Conservation (phyloP, 2,113 vertebrate species). For the Ochotona curzoniae region DNA sequence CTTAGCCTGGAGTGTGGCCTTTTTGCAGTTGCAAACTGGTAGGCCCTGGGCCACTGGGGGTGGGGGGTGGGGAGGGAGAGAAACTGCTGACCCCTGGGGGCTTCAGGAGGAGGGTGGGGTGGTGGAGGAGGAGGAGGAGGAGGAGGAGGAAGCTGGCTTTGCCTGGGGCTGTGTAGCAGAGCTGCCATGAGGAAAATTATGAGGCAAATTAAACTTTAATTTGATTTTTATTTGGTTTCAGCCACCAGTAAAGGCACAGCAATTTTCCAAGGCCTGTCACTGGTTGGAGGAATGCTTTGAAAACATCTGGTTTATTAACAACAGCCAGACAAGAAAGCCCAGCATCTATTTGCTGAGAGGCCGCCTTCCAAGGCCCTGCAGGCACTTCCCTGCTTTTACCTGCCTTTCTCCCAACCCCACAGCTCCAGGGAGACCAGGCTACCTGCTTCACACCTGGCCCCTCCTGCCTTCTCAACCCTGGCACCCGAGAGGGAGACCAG, state of each 20-base stretch:
- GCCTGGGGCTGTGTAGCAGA: constrained; percentile 37
- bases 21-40: neutral
- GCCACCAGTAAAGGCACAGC: constrained; percentile 68
- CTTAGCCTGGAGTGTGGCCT: neutral
- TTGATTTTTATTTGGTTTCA: constrained; percentile 80
- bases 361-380: constrained; percentile 5
- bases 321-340: constrained; percentile 28
- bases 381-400: neutral
- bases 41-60: neutral
- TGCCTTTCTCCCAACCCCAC: neutral
- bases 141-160: neutral
- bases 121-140: neutral
- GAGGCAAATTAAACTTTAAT: constrained; percentile 79
- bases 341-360: neutral
- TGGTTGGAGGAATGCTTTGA: constrained; percentile 59
- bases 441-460: constrained; percentile 1
- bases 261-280: constrained; percentile 59
- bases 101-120: neutral
- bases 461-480: neutral
- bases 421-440: neutral
- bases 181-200: constrained; percentile 71
- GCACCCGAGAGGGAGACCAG: neutral
- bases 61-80: neutral
- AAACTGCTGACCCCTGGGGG: neutral
- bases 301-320: constrained; percentile 70